A percentile compares a stretch with the other conserved stretches of the same genome.
phyloP scores from a whole-genome alignment of 2,888 invertebrate genomes.

The Plagodis pulveraria region DNA sequence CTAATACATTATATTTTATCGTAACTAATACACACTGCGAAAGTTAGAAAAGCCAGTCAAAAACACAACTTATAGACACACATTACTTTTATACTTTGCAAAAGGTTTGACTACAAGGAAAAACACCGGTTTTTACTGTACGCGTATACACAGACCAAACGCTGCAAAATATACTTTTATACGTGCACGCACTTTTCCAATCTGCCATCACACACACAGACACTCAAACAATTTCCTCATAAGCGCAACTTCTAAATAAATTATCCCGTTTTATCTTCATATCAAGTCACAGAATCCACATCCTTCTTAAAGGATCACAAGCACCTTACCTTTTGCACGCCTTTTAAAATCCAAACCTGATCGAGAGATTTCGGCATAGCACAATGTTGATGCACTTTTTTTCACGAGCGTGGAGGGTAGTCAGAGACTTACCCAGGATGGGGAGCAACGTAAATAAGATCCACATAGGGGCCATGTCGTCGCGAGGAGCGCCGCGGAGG shows the following conservation, averaged over 20 bases:
- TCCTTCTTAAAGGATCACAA: slow-evolving; percentile 14
- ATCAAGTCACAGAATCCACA: slow-evolving; percentile 7
- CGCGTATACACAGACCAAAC: slow-evolving; percentile 49
- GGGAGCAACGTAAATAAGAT: slow-evolving; percentile 79
- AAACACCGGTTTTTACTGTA: neutral
- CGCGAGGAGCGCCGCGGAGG: slow-evolving; percentile 75
- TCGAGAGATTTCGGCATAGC: slow-evolving; percentile 50
- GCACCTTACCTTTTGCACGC: slow-evolving; percentile 17
- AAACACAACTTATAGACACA: neutral
- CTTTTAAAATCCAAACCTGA: slow-evolving; percentile 13
- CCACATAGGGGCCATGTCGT: slow-evolving; percentile 81
- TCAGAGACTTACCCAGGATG: slow-evolving; percentile 74
- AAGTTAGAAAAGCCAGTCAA: too few relatives aligned
- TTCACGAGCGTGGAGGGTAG: slow-evolving; percentile 37
- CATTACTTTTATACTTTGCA: neutral
- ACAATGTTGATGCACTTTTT: slow-evolving; percentile 42
- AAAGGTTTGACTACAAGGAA: neutral
- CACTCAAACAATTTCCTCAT: slow-evolving; percentile 42
- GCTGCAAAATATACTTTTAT: slow-evolving; percentile 51
- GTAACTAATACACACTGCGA: too few relatives aligned
- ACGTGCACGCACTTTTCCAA: slow-evolving; percentile 47
- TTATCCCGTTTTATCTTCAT: too few relatives aligned
- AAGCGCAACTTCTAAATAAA: too few relatives aligned
- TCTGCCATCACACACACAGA: slow-evolving; percentile 48
- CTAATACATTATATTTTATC: too few relatives aligned